Base-by-base conservation (phyloP, 2,797 vertebrate genomes). In the Danio albolineatus region DNA sequence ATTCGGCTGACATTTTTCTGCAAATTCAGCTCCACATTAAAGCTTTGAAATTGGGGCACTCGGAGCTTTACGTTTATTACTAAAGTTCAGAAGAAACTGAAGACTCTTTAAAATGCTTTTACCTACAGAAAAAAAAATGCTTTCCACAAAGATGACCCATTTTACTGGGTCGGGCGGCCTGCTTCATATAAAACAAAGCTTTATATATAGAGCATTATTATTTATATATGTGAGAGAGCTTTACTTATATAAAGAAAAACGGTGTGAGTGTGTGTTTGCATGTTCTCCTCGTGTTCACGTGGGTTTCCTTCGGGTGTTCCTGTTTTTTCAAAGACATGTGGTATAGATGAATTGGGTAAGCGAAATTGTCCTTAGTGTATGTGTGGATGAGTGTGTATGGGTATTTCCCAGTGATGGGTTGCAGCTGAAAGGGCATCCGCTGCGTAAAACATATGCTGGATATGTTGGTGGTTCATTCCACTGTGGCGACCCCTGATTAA, bases 41-140 rank as follows among this genome's bases (percentile, higher is more conserved):
- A 0, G 44, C 60, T 41, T 48, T 54, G 13, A 57, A 70, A 78
- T 53, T 74, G 19, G 28, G n/a, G 67, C 73, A 74, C 62, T 49
- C 57, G 14, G 57, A 2, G 39, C 38, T 64, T 76, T 38, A 49
- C 54, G 39, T 36, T 83, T 73, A 78, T 74, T 77, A 61, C 43
- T 8, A 53, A 44, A 44, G 38, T 56, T 57, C 51, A 73, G 80
- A 73, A 80, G 48, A 56, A 77, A 76, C 73, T 41, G 2, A 80
- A 21, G 70, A 49, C 36, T 46, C 17, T 39, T 49, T 78, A 71
- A 60, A 72, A 62, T 21, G 70, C 59, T 46, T 71, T 60, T 57
- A 78, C 71, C 36, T 56, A 70, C 49, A 71, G 71, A 54, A 76
- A 65, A 49, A 59, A 54, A 72, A 43, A 7, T 17, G 28, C 21